phyloP scores from a whole-genome alignment of 2,888 invertebrate genomes.

The Plagodis pulveraria region DNA sequence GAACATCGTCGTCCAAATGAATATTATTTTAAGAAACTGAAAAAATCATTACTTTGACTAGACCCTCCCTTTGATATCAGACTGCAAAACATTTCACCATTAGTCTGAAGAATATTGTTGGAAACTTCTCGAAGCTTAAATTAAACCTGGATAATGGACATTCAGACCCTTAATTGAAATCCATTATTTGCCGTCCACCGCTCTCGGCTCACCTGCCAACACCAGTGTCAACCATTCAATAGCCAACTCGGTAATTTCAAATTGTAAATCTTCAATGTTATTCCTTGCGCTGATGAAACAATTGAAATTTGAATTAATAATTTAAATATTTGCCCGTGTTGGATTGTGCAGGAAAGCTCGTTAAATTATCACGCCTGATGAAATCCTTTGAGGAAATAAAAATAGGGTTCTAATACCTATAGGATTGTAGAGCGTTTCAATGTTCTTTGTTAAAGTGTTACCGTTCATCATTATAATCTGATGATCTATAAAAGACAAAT shows the following conservation, averaged over 20 bases:
- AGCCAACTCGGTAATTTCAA: constrained; percentile 14
- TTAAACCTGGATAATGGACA: constrained; percentile 13
- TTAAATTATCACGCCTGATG: constrained; percentile 37
- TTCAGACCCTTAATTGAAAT: constrained; percentile 18
- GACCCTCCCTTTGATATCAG: no score
- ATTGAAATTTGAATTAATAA: constrained; percentile 28
- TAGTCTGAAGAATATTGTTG: not conserved
- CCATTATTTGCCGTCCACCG: constrained; percentile 23
- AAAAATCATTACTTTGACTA: no score
- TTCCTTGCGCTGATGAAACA: constrained; percentile 30
- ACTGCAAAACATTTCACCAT: no score
- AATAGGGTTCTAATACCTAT: constrained; percentile 11
- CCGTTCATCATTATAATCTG: not conserved
- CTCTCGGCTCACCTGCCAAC: constrained; percentile 21
- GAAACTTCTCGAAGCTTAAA: constrained; percentile 6
- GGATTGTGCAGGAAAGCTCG: constrained; percentile 26
- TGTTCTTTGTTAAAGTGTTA: constrained; percentile 22
- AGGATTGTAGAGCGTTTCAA: not conserved
- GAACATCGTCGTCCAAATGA: no score
- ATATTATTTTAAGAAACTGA: no score
- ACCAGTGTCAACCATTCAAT: constrained; percentile 25
- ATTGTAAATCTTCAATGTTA: constrained; percentile 15
- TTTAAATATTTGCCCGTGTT: constrained; percentile 34
- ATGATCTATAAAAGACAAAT: no score
- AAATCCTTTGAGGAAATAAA: constrained; percentile 30